Evolutionary conservation across 2,113 vertebrate species (phyloP).

Genomic region (Natator depressus): DNA sequence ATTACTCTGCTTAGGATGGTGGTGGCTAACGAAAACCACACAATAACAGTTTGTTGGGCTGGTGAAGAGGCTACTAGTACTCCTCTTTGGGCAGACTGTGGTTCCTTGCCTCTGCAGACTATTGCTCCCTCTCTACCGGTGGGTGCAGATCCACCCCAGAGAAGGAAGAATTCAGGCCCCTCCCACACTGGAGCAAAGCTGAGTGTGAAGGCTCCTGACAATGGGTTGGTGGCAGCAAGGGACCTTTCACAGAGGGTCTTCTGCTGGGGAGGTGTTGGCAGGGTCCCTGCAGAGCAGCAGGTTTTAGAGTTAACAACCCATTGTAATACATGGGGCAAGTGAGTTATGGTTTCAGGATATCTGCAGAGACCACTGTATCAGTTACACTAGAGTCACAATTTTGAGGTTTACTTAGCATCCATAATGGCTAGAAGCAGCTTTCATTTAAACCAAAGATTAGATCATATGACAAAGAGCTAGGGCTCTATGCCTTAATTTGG

Average conservation of each 20-base stretch:
- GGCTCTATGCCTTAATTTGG: background rate
- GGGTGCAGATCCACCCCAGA: background rate
- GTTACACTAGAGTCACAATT: background rate
- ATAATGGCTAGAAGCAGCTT: background rate
- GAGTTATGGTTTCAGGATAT: background rate
- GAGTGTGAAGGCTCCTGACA: background rate
- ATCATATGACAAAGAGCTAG: background rate
- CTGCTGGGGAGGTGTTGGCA: background rate
- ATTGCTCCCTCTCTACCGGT: background rate
- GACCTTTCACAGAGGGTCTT: background rate
- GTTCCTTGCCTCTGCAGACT: fast-evolving
- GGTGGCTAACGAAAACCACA: background rate
- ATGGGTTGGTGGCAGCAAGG: background rate
- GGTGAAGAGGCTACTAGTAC: background rate
- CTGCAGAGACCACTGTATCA: background rate
- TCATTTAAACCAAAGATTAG: background rate
- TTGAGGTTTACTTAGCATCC: background rate
- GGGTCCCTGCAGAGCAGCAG: background rate
- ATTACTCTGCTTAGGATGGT: background rate
- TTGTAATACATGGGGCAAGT: background rate
- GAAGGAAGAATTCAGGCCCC: background rate
- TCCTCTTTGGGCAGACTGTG: background rate
- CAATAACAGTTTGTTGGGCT: background rate
- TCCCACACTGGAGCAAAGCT: background rate
- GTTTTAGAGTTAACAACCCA: background rate